Conservation (phyloP, 2,113 vertebrate species). For the Spermophilus dauricus region DNA sequence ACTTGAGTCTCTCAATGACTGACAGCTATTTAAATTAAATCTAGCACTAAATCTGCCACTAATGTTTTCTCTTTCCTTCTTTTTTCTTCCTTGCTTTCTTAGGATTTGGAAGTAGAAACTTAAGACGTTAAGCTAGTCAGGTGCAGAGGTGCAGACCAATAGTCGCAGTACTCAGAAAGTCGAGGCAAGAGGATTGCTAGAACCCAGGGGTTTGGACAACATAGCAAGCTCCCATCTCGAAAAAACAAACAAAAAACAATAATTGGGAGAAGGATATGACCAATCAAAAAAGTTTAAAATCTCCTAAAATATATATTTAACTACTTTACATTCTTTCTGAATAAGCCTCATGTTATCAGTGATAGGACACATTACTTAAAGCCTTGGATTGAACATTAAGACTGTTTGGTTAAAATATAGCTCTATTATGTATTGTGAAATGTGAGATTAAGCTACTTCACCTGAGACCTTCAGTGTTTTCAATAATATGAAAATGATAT, state of each 20-base stretch:
- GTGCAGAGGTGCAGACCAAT: background rate
- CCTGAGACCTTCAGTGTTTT: background rate
- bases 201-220: background rate
- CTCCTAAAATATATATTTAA: conserved; percentile 13
- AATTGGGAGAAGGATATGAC: background rate
- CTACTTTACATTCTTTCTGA: conserved; percentile 24
- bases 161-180: background rate
- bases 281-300: background rate
- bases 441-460: background rate
- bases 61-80: background rate
- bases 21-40: background rate
- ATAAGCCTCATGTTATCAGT: background rate
- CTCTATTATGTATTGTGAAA: background rate
- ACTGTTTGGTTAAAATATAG: background rate
- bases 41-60: background rate
- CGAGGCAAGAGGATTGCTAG: background rate
- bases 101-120: background rate
- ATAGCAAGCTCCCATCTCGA: background rate
- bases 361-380: background rate
- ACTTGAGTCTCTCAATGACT: background rate
- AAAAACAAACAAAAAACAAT: background rate
- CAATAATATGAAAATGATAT: conserved; percentile 1
- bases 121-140: background rate
- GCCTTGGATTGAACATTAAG: background rate
- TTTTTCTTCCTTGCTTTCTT: background rate